Base-by-base conservation (phyloP, 1,140 invertebrate species). In the Amyelois transitella region DNA sequence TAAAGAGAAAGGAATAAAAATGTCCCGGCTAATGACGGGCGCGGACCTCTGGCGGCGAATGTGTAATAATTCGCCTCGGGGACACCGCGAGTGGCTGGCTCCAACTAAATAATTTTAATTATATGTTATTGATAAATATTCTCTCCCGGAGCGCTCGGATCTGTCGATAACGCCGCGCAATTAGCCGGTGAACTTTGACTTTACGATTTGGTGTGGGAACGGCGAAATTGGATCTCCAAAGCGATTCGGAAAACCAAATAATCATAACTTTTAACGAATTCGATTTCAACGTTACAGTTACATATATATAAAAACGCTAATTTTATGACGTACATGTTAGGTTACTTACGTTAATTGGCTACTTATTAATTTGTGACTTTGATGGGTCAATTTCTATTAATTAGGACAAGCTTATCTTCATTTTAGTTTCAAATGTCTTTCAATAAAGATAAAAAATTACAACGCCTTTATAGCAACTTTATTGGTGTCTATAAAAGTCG, bases 81-180 rank as follows among this genome's bases (percentile, higher is more conserved):
- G 80, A 77, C 75, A 66, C 55, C n/a, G 38, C 38, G 51, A 51
- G 58, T 19, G 53, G 44, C 45, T 55, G 68, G 61, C 57, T 54
- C 59, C 73, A 53, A 66, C 80, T 84, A 81, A 82, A 87, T 82
- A 84, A 81, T 87, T 87, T 87, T 87, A 87, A 87, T 87, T 87
- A 87, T 72, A 85, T 75, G 77, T 85, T 85, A 84, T 87, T 79
- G 81, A 84, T 84, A 77, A 83, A 86, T 81, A 76, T 77, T 77
- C 69, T 72, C 61, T 77, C 73, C 66, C 65, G 72, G 66, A 75
- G 78, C 78, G 75, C 52, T 71, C 57, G 64, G 77, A 81, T 81
- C 73, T 72, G 66, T 77, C 73, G 78, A 81, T 81, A 82, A 69
- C 77, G 72, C 72, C 56, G 75, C 72, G 69, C 77, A 82, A 83